Percentiles rank a stretch among this genome's conserved stretches.
These are phyloP conservation scores for Drosophila picticornis DNA, from an alignment of 2,888 invertebrate genomes.

Conservation along the genomic window DNA sequence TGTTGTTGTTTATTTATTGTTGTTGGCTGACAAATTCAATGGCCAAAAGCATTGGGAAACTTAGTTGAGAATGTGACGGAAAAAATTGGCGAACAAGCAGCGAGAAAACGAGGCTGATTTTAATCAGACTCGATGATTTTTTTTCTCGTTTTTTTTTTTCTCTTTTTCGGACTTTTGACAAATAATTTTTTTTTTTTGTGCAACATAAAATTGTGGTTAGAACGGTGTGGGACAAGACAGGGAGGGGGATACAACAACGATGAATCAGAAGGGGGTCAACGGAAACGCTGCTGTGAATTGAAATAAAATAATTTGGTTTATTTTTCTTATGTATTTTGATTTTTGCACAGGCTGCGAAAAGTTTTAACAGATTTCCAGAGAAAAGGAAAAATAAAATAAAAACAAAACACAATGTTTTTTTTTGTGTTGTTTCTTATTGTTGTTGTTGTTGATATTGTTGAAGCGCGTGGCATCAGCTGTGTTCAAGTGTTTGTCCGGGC, in stretches of 20 bases:
- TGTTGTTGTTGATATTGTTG: conserved; percentile 31
- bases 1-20: conserved; percentile 34
- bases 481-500: conserved; percentile 25
- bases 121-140: conserved; percentile 53
- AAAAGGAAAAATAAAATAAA: conserved; percentile 6
- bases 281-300: conserved; percentile 64
- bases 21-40: conserved; percentile 58
- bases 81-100: conserved; percentile 61
- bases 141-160: conserved; percentile 20
- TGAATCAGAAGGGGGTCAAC: conserved; percentile 73
- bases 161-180: conserved; percentile 11
- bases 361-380: conserved; percentile 33
- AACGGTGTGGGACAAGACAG: neutral
- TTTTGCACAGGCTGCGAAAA: conserved; percentile 39
- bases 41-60: conserved; percentile 65
- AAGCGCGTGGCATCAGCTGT: conserved; percentile 63
- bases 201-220: neutral
- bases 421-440: neutral
- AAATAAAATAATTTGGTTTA: conserved; percentile 31
- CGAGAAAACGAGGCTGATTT: conserved; percentile 65
- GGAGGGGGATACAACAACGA: conserved; percentile 16
- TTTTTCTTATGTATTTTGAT: conserved; percentile 21
- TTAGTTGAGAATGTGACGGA: conserved; percentile 66
- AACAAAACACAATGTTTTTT: conserved; percentile 19
- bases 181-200: neutral